A percentile compares a stretch with the other conserved stretches of the same genome.
phyloP scores from a whole-genome alignment of 1,140 invertebrate genomes.

The Diachasmimorpha longicaudata region DNA sequence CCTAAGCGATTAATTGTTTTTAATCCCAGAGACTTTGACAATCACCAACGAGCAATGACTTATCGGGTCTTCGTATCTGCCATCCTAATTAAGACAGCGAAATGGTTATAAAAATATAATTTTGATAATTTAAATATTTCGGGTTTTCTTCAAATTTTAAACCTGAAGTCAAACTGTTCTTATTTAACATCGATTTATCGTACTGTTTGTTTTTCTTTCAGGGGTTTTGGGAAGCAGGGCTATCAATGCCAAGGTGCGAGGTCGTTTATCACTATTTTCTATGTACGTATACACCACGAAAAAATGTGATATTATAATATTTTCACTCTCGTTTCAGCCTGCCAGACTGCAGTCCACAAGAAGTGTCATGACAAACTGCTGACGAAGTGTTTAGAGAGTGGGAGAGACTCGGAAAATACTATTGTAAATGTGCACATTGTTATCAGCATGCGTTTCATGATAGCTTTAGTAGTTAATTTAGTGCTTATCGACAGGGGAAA shows the following conservation, averaged over 20 bases:
- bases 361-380: constrained; percentile 95
- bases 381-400: constrained; percentile 92
- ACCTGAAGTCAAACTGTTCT: neutral
- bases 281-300: constrained; percentile 3
- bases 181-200: neutral
- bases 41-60: too few relatives aligned
- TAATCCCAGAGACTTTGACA: too few relatives aligned
- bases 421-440: constrained; percentile 75
- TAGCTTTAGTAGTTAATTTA: neutral
- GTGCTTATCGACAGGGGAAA: too few relatives aligned
- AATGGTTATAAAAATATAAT: too few relatives aligned
- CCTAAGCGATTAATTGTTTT: too few relatives aligned
- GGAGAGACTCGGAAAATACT: constrained; percentile 89
- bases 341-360: constrained; percentile 96
- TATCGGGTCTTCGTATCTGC: too few relatives aligned
- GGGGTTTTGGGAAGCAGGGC: constrained; percentile 96
- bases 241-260: constrained; percentile 92
- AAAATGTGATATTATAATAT: constrained; percentile 26
- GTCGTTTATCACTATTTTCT: constrained; percentile 18
- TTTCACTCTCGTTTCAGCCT: constrained; percentile 69
- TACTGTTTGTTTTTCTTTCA: constrained; percentile 48
- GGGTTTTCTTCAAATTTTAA: neutral
- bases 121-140: too few relatives aligned
- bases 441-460: neutral
- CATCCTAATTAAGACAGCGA: too few relatives aligned